These are phyloP conservation scores for Epizoanthus rinbou DNA, from an alignment of 92 coral and sea anemone species.

Conservation along the genomic window DNA sequence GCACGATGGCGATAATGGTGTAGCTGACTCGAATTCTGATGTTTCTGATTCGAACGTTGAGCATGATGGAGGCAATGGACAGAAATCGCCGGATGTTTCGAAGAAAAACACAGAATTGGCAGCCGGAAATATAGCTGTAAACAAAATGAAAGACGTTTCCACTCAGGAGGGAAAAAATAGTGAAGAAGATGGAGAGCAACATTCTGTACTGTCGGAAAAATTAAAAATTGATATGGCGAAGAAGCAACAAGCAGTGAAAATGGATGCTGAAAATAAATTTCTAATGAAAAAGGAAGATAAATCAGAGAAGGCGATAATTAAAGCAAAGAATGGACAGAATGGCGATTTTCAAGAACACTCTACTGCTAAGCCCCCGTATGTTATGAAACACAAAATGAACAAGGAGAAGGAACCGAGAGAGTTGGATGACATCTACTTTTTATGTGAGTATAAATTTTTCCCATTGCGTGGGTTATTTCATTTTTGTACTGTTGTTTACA, in stretches of 20 bases:
- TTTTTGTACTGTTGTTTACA: not conserved
- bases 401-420: slow-evolving; percentile 14
- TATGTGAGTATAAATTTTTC: slow-evolving; percentile 31
- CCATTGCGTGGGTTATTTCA: slow-evolving; percentile 22
- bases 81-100: slow-evolving; percentile 4
- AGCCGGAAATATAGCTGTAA: not conserved
- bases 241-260: not conserved
- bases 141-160: not conserved
- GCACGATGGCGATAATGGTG: not conserved
- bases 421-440: slow-evolving; percentile 37
- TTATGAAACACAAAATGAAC: slow-evolving; percentile 39
- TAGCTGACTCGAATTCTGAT: not conserved
- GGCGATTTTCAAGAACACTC: slow-evolving; percentile 13
- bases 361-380: slow-evolving; percentile 38
- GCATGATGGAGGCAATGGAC: not conserved
- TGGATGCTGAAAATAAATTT: slow-evolving; percentile 16
- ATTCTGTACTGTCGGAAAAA: slow-evolving; percentile 14
- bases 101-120: slow-evolving; percentile 26
- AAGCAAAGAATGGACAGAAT: slow-evolving; percentile 3
- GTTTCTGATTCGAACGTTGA: not conserved
- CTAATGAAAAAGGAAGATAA: slow-evolving; percentile 7
- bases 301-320: slow-evolving; percentile 6
- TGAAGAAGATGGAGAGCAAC: not conserved
- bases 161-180: not conserved
- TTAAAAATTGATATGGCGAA: slow-evolving; percentile 18